Base-by-base conservation (phyloP, 2,113 vertebrate genomes). In the Panthera uncia region DNA sequence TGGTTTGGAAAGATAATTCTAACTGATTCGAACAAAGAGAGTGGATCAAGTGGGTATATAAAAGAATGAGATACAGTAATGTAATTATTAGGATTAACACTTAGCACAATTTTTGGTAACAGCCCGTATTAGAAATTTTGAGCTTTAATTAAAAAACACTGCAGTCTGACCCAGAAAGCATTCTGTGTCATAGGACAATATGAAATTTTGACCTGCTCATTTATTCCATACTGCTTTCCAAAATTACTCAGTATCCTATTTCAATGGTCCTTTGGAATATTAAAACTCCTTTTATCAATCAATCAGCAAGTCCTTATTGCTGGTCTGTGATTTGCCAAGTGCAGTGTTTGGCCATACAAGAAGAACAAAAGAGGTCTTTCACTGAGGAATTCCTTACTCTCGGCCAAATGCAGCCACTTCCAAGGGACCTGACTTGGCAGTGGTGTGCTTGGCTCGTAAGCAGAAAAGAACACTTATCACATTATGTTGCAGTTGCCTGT, bases 291-390 rank as follows among this genome's bases (percentile, higher is more conserved):
- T 98, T 98, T 97, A 98, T 96, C 98, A 96, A 96, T 98, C 98
- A 94, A 95, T 98, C 97, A 98, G 92, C 97, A 98, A 94, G 97
- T 97, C 94, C 96, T 98, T 97, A 98, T 95, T 97, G 97, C 95
- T 94, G n/a, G 78, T 87, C 85, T 97, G 84, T 50, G 94, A 97
- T 91, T 94, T 97, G 95, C 97, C 97, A 98, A 98, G 95, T 91
- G 91, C 68, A 76, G 38, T 94, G 94, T 91, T 96, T 97, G 97
- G 97, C 93, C 91, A 65, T 95, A 65, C n/a, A 52, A 68, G 89
- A 79, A 84, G 97, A 97, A 98, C 95, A 98, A 97, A 97, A 97
- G 97, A 78, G 81, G 88, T 55, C 96, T 97, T 97, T 98, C 98
- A 97, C 1, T 1, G 71, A 79, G 91, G 88, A 97, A 52, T 33